These are phyloP conservation scores for Heptranchias perlo DNA, from an alignment of 2,113 vertebrate species.

Conservation along the genomic window DNA sequence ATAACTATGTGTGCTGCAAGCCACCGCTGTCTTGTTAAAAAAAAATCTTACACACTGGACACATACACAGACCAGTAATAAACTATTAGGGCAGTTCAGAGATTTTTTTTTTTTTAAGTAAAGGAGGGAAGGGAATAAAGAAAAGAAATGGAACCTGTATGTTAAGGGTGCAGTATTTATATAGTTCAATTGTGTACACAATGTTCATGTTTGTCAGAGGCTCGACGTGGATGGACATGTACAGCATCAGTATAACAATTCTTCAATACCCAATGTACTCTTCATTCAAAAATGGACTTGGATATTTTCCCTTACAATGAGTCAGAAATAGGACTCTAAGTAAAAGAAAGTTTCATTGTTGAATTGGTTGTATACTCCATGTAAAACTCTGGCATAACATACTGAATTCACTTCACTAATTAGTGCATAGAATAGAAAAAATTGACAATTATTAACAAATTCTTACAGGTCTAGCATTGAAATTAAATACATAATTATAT, in stretches of 20 bases:
- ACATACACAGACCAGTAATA: not conserved
- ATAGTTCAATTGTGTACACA: not conserved
- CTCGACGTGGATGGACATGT: not conserved
- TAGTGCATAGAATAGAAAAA: constrained; percentile 24
- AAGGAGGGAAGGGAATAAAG: not conserved
- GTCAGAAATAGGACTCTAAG: not conserved
- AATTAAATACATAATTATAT: constrained; percentile 21
- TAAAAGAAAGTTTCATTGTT: not conserved
- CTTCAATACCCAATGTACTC: not conserved
- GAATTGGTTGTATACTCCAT: not conserved
- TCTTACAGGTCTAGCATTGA: not conserved
- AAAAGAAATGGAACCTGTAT: not conserved
- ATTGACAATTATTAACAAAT: not conserved
- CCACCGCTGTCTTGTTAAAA: too few species aligned
- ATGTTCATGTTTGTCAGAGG: not conserved
- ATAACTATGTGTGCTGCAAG: not conserved
- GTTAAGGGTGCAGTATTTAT: not conserved
- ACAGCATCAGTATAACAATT: not conserved
- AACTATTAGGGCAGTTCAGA: not conserved
- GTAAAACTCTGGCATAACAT: not conserved
- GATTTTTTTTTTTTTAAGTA: not conserved
- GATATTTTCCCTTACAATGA: not conserved
- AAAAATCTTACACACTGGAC: not conserved
- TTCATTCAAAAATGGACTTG: not conserved
- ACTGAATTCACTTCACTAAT: constrained; percentile 23